A percentile compares a stretch with the other conserved stretches of the same genome.
Evolutionary conservation across 1,140 invertebrate genomes (phyloP).

Genomic region (Portunus trituberculatus): DNA sequence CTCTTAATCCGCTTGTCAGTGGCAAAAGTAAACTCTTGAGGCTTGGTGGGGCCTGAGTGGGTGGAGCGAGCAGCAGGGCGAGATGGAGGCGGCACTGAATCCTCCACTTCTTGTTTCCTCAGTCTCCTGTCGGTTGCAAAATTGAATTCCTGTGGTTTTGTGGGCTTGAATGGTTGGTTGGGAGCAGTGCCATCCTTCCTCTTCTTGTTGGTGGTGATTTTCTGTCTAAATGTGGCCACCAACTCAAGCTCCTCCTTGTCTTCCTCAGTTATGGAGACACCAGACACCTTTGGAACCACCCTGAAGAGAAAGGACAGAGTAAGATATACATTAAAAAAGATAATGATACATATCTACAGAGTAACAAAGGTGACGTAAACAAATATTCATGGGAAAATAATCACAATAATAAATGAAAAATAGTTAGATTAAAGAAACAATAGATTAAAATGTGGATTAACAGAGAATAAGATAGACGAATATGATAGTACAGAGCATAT

Average conservation of each 20-base stretch:
- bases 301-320: neutral
- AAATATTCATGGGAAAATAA: neutral
- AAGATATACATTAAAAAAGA: neutral
- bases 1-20: constrained; percentile 61
- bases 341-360: no score
- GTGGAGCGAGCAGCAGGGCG: neutral
- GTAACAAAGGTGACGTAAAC: no score
- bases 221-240: constrained; percentile 39
- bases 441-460: no score
- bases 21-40: constrained; percentile 65
- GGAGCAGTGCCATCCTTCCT: constrained; percentile 1
- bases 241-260: constrained; percentile 8
- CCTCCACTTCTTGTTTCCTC: neutral
- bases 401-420: no score
- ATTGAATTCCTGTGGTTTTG: constrained; percentile 40
- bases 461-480: no score
- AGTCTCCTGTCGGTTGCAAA: constrained; percentile 55
- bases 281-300: neutral
- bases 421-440: no score
- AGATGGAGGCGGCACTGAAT: neutral
- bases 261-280: neutral
- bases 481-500: no score
- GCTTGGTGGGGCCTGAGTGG: constrained; percentile 48
- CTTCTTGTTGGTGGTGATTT: constrained; percentile 34
- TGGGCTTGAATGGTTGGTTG: constrained; percentile 5